phyloP scores from a whole-genome alignment of 2,888 invertebrate genomes.

The Eumacrocentrus americanus region DNA sequence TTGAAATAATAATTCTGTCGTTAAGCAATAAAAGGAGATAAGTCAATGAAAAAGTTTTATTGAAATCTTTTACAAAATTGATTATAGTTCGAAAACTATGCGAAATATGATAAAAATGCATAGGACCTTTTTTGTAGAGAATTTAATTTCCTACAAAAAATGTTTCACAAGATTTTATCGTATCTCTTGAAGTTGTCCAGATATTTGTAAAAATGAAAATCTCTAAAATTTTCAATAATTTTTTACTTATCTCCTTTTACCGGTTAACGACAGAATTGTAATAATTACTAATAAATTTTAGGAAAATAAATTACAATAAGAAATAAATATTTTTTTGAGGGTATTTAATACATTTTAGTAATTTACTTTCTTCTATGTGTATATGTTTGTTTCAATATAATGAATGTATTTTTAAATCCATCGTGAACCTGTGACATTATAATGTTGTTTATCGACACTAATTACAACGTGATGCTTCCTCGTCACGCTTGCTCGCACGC shows the following conservation, averaged over 20 bases:
- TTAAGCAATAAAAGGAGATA: no score
- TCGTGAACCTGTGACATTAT: neutral
- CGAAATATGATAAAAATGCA: neutral
- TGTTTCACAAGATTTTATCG: neutral
- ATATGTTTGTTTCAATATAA: neutral
- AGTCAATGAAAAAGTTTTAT: no score
- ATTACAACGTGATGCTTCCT: neutral
- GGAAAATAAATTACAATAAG: neutral
- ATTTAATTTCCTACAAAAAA: neutral
- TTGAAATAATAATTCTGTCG: no score
- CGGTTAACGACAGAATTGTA: no score
- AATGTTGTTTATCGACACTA: neutral
- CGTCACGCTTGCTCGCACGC: neutral
- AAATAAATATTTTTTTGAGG: neutral
- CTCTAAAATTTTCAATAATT: neutral
- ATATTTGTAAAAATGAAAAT: neutral
- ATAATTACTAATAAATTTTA: no score
- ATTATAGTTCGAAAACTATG: neutral
- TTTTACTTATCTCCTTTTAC: neutral
- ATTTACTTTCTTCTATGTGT: neutral
- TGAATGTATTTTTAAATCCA: neutral
- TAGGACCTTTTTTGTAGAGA: neutral
- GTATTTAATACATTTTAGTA: neutral
- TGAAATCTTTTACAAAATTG: neutral
- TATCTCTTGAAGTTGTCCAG: neutral